Evolutionary conservation across 2,113 vertebrate species (phyloP), one percentile per base, ranked within the genome.

Genomic region (Poecilia latipinna): DNA sequence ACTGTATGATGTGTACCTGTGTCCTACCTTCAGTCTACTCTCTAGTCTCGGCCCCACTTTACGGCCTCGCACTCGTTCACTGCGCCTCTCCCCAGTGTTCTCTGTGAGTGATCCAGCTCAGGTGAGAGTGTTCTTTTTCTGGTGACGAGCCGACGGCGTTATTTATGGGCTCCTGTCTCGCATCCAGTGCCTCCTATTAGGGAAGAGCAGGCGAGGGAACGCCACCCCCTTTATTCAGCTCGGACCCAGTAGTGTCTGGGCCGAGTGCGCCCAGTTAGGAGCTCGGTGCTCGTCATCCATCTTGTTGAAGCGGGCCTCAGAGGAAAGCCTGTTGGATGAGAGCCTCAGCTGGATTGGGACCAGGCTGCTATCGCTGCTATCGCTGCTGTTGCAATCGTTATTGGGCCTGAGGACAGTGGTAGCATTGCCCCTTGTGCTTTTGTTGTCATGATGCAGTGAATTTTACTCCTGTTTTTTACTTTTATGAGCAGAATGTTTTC

Each of bases 81-180:
- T 78, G 78, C 67, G 4, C 71, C 85, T 90, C 86, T 89, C 86
- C 84, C 71, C 17, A 4, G 37, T 77, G 88, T 70, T 77, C 54
- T 64, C 37, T 32, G 51, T 77, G 86, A 87, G 77, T 80, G 68
- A 91, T 80, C 80, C 71, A 60, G 87, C 83, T 83, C 84, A 92
- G 87, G 88, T 93, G 90, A 93, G 83, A 75, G 74, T 82, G 74
- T 84, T 92, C 75, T 68, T 77, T 42, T 75, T 17, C 91, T 84
- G 44, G 67, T 84, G 81, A 77, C 86, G 78, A 51, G 29, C 65
- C 33, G 77, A 84, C 82, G 85, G 82, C 89, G 90, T 94, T 93
- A 95, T 96, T 95, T 94, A 94, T 95, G 93, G 89, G 85, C 82
- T 80, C 88, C 90, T 94, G 92, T 94, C 93, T 93, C 78, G 84